These are phyloP conservation scores for Melanogrammus aeglefinus DNA, from an alignment of 2,797 vertebrate species.

Conservation along the genomic window DNA sequence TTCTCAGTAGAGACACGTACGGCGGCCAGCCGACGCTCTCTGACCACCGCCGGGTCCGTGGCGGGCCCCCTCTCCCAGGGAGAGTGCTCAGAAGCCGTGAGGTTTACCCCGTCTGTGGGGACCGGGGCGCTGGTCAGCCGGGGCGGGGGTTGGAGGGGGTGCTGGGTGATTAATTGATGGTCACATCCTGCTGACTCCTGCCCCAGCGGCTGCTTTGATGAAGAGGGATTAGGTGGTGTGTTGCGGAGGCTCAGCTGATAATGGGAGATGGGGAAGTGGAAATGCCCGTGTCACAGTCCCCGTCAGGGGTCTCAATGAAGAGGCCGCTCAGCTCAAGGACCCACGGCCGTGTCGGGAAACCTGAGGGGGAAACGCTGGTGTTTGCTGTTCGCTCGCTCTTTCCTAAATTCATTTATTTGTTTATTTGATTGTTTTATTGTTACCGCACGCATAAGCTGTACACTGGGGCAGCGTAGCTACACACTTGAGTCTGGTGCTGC, in stretches of 20 bases:
- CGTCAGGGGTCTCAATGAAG: conserved; percentile 75
- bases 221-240: conserved; percentile 82
- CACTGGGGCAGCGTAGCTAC: neutral
- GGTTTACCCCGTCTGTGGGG: conserved; percentile 62
- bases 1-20: conserved; percentile 46
- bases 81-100: conserved; percentile 68
- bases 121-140: conserved; percentile 64
- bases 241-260: conserved; percentile 70
- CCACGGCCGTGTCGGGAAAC: conserved; percentile 37
- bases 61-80: conserved; percentile 61
- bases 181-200: conserved; percentile 75
- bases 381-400: conserved; percentile 32
- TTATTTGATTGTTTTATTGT: neutral
- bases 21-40: conserved; percentile 49
- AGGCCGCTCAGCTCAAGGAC: conserved; percentile 63
- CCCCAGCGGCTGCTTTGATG: conserved; percentile 75
- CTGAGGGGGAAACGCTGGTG: conserved; percentile 24
- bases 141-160: conserved; percentile 22
- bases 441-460: neutral
- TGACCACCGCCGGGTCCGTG: conserved; percentile 59
- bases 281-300: conserved; percentile 64
- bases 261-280: conserved; percentile 69
- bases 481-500: neutral
- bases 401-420: neutral
- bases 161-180: conserved; percentile 78